Percentiles rank a stretch among this genome's conserved stretches.
phyloP scores from a whole-genome alignment of 1,140 invertebrate species.

The Mizuhopecten yessoensis region DNA sequence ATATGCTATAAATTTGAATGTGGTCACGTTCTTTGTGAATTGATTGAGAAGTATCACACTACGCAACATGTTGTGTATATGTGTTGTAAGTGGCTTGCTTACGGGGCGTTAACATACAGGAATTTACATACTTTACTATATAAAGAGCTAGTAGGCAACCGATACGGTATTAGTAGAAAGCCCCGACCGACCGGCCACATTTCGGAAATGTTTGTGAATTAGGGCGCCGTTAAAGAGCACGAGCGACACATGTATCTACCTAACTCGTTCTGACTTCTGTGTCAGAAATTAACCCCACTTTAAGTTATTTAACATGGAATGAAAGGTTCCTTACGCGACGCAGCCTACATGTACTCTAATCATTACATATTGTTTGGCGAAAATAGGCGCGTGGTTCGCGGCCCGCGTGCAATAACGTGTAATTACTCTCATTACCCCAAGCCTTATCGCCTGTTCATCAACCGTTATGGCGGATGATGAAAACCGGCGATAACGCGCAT shows the following conservation, averaged over 20 bases:
- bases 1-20: no score
- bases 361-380: background rate
- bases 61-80: background rate
- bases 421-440: constrained; percentile 11
- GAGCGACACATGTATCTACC: background rate
- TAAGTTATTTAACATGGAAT: constrained; percentile 26
- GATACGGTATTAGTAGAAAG: background rate
- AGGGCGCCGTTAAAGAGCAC: background rate
- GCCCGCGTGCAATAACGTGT: background rate
- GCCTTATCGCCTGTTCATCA: constrained; percentile 31
- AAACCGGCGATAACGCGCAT: background rate
- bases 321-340: background rate
- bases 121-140: constrained; percentile 1
- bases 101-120: background rate
- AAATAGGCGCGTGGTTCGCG: constrained; percentile 36
- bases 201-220: constrained; percentile 3
- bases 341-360: constrained; percentile 2
- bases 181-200: background rate
- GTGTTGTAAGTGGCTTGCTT: background rate
- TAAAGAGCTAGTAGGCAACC: background rate
- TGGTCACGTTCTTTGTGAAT: no score
- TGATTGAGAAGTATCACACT: background rate
- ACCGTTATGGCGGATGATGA: constrained; percentile 30
- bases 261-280: background rate
- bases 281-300: constrained; percentile 38